phyloP scores from a whole-genome alignment of 2,888 invertebrate genomes.

The Acheta domesticus region DNA sequence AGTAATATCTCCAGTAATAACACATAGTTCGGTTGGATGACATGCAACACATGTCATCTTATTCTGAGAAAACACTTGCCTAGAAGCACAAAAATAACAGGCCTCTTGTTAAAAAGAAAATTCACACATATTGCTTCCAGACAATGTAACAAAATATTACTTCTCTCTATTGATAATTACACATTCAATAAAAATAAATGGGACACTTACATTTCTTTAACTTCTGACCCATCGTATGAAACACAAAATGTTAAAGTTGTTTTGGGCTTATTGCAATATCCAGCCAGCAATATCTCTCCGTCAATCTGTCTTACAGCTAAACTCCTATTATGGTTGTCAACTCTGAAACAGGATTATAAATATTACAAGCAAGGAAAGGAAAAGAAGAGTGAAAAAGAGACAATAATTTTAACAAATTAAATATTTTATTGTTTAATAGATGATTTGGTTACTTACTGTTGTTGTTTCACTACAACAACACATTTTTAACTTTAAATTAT shows the following conservation, averaged over 20 bases:
- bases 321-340: conserved; percentile 21
- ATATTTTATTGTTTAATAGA: no score
- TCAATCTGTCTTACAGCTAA: conserved; percentile 21
- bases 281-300: conserved; percentile 33
- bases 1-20: conserved; percentile 65
- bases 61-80: conserved; percentile 35
- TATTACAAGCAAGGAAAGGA: not conserved
- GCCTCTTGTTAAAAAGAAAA: no score
- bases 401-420: no score
- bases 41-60: conserved; percentile 61
- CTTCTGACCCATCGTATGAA: conserved; percentile 33
- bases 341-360: not conserved
- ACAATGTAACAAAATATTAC: not conserved
- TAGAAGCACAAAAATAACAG: no score
- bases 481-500: no score
- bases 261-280: conserved; percentile 28
- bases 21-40: conserved; percentile 61
- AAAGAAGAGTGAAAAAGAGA: no score
- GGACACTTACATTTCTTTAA: conserved; percentile 26
- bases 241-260: conserved; percentile 18
- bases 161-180: not conserved
- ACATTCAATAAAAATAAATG: conserved; percentile 4
- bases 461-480: no score
- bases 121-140: not conserved
- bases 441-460: no score